Percentiles rank a stretch among this genome's conserved stretches.
These are phyloP conservation scores for Psammodynastes pulverulentus DNA, from an alignment of 2,113 vertebrate species.

Conservation along the genomic window DNA sequence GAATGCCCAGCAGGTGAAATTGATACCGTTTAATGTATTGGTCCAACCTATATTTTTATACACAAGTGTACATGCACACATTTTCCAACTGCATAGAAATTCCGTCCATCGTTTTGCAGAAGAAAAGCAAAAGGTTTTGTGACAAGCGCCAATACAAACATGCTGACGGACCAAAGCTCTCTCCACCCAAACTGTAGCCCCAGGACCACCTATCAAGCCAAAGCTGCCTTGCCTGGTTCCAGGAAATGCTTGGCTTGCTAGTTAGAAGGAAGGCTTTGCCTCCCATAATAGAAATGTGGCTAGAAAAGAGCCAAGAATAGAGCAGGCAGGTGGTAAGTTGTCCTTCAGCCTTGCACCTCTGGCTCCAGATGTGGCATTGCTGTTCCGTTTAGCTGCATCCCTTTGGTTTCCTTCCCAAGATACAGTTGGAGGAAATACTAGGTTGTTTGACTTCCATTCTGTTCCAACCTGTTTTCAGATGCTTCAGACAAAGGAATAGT, in stretches of 20 bases:
- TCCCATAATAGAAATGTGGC: slow-evolving; percentile 16
- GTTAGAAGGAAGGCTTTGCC: slow-evolving; percentile 17
- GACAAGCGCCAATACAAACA: slow-evolving; percentile 23
- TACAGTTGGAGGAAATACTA: background rate
- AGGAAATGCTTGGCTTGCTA: slow-evolving; percentile 29
- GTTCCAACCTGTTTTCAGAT: background rate
- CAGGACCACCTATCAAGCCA: slow-evolving; percentile 26
- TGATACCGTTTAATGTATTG: background rate
- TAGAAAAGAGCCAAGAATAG: slow-evolving; percentile 16
- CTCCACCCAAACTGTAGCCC: slow-evolving; percentile 19
- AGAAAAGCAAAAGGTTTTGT: slow-evolving; percentile 25
- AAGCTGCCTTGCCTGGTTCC: background rate
- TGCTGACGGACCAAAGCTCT: slow-evolving; percentile 2
- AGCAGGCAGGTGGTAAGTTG: slow-evolving; percentile 19
- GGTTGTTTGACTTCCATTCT: background rate
- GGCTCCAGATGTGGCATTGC: slow-evolving; percentile 6
- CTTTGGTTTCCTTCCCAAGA: background rate
- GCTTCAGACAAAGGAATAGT: background rate
- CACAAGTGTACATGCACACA: background rate
- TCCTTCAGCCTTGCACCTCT: slow-evolving; percentile 1
- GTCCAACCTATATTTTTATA: background rate
- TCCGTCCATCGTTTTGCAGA: slow-evolving; percentile 1
- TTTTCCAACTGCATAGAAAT: slow-evolving; percentile 2
- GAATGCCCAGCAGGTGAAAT: background rate
- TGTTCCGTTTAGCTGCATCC: background rate